These are phyloP conservation scores for Ichneumon xanthorius DNA, from an alignment of 2,888 invertebrate genomes.

Conservation along the genomic window DNA sequence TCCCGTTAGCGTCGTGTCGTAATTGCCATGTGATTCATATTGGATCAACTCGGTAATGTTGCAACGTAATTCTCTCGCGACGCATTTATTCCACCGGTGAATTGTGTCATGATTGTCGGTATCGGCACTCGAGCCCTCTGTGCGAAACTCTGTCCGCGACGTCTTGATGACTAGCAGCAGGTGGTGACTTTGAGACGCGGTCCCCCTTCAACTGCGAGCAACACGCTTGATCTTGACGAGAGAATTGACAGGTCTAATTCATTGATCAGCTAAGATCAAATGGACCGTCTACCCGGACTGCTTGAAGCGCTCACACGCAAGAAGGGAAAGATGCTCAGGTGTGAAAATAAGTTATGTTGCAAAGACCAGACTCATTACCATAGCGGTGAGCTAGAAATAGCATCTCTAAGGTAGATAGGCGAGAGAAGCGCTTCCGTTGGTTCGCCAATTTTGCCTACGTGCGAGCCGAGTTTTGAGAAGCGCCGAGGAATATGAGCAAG, in stretches of 20 bases:
- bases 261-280: slow-evolving; percentile 21
- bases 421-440: background rate
- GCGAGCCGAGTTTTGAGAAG: slow-evolving; percentile 4
- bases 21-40: slow-evolving; percentile 6
- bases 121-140: background rate
- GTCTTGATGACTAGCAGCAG: slow-evolving; percentile 1
- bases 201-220: background rate
- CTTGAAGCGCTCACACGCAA: background rate
- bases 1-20: slow-evolving; percentile 7
- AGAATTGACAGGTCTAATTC: background rate
- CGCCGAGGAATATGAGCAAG: slow-evolving; percentile 2
- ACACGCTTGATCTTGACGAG: slow-evolving; percentile 28
- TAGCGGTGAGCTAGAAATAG: slow-evolving; percentile 19
- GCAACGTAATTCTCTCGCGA: background rate
- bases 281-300: background rate
- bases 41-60: slow-evolving; percentile 9
- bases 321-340: background rate
- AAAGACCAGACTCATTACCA: slow-evolving; percentile 37
- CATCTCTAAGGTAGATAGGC: slow-evolving; percentile 12
- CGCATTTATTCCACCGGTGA: background rate
- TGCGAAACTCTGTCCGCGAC: background rate
- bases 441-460: background rate
- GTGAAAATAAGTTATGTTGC: background rate
- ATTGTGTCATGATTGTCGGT: background rate
- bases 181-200: slow-evolving; percentile 2